Evolutionary conservation across 2,113 vertebrate genomes (phyloP), one percentile per base, ranked within the genome.

Genomic region (Ciconia stormi): DNA sequence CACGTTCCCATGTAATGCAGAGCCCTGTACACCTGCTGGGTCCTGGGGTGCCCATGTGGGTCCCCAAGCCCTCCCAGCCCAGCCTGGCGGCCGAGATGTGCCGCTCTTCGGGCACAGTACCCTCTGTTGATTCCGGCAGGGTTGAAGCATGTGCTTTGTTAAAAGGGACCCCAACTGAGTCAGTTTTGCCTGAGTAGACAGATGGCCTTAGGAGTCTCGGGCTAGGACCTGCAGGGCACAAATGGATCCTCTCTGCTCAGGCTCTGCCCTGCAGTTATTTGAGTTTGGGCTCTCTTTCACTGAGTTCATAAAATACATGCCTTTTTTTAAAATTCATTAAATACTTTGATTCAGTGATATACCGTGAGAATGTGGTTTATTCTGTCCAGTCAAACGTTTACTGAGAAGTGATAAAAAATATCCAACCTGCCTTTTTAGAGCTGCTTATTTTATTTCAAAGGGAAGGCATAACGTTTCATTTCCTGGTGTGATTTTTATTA

Each of bases 401-500:
- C 27, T 25, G 69, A 92, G 50, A 89, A 84, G 55, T 56, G 76
- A 83, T 80, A 83, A 66, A 87, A 94, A 67, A 80, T 21, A 61
- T 53, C 38, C 58, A 47, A 29, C 52, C 42, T 69, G 42, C 10
- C 62, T 92, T 74, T 85, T 82, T 78, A 93, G 65, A 85, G 50
- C 18, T 53, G 38, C 56, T 85, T 74, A 17, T 92, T 96, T 77
- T 82, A 82, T 82, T 93, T 92, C 85, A 70, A 90, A 93, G 47
- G 61, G 34, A 82, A 95, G 53, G 22, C 52, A 84, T 78, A 79
- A 71, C 81, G 61, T 86, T 96, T 94, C 38, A 6, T 89, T 82
- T 94, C 52, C 49, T 85, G 32, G 36, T 67, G 86, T 63, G 62
- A 84, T 80, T 96, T 93, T 96, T 87, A 87, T 92, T 87, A 95